Evolutionary conservation across 2,797 vertebrate species (phyloP).

Genomic region (Anabas testudineus): DNA sequence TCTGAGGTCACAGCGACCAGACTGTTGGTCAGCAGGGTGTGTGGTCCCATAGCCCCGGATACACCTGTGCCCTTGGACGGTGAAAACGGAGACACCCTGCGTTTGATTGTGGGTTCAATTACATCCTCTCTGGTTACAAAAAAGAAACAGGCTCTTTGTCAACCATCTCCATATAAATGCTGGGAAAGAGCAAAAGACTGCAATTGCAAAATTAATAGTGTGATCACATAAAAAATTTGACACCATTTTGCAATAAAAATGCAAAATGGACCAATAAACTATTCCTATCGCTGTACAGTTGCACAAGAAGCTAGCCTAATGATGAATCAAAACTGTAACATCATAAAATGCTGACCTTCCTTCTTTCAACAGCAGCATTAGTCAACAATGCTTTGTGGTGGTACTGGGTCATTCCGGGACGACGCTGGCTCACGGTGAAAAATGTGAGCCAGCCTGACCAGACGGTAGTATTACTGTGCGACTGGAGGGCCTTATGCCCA

Average conservation of each 20-base stretch:
- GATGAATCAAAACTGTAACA: conserved; percentile 22
- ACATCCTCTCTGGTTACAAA: conserved; percentile 40
- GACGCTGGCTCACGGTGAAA: conserved; percentile 47
- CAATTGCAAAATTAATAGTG: conserved; percentile 17
- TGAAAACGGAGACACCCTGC: conserved; percentile 64
- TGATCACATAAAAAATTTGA: neutral
- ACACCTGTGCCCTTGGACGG: conserved; percentile 79
- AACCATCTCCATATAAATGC: conserved; percentile 30
- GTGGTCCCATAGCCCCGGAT: conserved; percentile 75
- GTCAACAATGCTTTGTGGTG: conserved; percentile 39
- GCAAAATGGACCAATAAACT: neutral
- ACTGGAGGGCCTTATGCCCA: conserved; percentile 50
- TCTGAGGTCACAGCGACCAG: conserved; percentile 72
- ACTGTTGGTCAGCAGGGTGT: conserved; percentile 74
- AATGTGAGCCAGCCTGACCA: conserved; percentile 34
- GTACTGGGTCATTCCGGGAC: conserved; percentile 21
- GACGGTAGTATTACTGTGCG: neutral
- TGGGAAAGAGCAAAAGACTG: neutral
- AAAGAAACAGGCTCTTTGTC: conserved; percentile 51
- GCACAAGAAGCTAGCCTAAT: conserved; percentile 27
- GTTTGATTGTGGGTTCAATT: conserved; percentile 60
- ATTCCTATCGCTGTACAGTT: neutral
- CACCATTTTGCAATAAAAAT: conserved; percentile 2
- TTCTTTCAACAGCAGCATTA: conserved; percentile 34
- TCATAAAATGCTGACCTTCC: conserved; percentile 34